phyloP scores from a whole-genome alignment of 2,797 vertebrate genomes.

The Halcyon badia region DNA sequence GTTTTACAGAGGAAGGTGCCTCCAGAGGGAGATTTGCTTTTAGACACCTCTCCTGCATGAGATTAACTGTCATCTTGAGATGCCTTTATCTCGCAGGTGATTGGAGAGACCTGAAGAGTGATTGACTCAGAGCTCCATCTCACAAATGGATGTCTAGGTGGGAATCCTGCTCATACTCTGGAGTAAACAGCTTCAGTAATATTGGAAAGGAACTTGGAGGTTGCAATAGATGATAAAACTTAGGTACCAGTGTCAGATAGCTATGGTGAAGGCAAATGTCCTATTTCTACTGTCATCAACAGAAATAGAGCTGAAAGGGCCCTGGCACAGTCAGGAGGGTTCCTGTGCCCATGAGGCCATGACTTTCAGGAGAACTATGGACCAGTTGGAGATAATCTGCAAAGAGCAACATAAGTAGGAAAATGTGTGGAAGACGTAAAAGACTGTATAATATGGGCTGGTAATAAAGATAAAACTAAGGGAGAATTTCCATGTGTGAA shows the following conservation, averaged over 20 bases:
- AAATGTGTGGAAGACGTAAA: not conserved
- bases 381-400: not conserved
- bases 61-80: not conserved
- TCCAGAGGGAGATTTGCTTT: not conserved
- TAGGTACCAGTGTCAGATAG: not conserved
- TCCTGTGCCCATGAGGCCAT: not conserved
- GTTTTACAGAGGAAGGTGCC: rapidly evolving
- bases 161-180: not conserved
- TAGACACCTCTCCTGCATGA: not conserved
- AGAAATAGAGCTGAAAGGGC: not conserved
- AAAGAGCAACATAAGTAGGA: not conserved
- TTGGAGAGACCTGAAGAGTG: not conserved
- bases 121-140: not conserved
- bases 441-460: not conserved
- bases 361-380: not conserved
- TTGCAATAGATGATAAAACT: not conserved
- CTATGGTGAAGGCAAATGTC: not conserved
- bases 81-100: not conserved
- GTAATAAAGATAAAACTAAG: not conserved
- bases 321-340: not conserved
- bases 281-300: no score
- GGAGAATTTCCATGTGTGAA: not conserved
- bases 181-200: not conserved
- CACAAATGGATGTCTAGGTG: not conserved
- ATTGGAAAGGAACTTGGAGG: not conserved